Evolutionary conservation across 1,140 invertebrate species (phyloP).

Genomic region (Adoxophyes honmai): DNA sequence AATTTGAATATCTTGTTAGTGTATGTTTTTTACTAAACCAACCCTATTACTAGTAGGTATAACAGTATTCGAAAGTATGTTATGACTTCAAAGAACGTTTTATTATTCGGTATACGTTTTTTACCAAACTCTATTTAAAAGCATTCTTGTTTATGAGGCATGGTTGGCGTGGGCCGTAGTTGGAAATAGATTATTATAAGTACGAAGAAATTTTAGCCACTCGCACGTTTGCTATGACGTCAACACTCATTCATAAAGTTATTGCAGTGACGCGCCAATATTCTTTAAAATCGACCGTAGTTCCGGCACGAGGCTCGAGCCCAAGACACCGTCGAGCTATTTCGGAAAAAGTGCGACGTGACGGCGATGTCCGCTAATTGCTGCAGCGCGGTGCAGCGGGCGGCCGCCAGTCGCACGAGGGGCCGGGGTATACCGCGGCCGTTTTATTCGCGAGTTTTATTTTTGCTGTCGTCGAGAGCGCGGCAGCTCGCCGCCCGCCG

Average conservation of each 20-base stretch:
- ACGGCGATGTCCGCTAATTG: neutral
- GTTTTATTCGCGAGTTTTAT: slow-evolving; percentile 51
- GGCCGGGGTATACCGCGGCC: slow-evolving; percentile 22
- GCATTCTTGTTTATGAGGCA: slow-evolving; percentile 12
- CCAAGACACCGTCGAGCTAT: slow-evolving; percentile 29
- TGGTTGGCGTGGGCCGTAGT: slow-evolving; percentile 6
- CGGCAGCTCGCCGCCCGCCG: slow-evolving; percentile 23
- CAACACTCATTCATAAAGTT: slow-evolving; percentile 55
- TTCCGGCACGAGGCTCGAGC: slow-evolving; percentile 17
- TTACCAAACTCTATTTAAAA: neutral
- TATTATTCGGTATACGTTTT: too few relatives aligned
- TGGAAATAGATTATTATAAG: slow-evolving; percentile 2
- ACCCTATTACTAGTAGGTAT: neutral
- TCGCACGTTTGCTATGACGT: slow-evolving; percentile 30
- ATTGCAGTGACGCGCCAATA: slow-evolving; percentile 22
- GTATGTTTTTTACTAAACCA: neutral
- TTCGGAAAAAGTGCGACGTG: slow-evolving; percentile 19
- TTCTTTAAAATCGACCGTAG: neutral
- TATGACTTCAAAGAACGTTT: too few relatives aligned
- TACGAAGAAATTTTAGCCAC: slow-evolving; percentile 3
- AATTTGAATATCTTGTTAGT: neutral
- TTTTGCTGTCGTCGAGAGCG: slow-evolving; percentile 49
- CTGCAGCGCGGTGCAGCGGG: neutral
- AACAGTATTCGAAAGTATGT: too few relatives aligned
- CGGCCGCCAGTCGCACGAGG: neutral